Percentiles rank a stretch among this genome's conserved stretches.
phyloP scores from a whole-genome alignment of 2,888 invertebrate genomes.

The Brenthis daphne region DNA sequence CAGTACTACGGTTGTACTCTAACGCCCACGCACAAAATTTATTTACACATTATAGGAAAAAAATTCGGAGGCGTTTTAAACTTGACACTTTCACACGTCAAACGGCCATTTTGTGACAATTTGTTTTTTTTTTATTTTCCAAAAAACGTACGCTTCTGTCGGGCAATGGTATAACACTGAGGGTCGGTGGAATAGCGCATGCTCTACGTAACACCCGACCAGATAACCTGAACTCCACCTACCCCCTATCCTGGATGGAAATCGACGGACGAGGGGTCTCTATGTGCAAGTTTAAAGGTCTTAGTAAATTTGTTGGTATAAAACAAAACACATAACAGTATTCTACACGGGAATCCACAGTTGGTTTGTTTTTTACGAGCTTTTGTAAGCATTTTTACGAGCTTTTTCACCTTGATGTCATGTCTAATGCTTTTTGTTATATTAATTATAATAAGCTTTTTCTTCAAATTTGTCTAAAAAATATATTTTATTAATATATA shows the following conservation, averaged over 20 bases:
- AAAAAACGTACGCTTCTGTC: constrained; percentile 22
- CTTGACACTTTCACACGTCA: constrained; percentile 8
- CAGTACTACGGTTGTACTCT: constrained; percentile 15
- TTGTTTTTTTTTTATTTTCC: background rate
- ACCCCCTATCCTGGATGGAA: constrained; percentile 39
- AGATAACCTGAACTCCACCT: constrained; percentile 48
- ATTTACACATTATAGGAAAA: background rate
- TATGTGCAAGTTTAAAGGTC: constrained; percentile 42
- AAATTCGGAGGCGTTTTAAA: constrained; percentile 24
- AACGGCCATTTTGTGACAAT: constrained; percentile 11
- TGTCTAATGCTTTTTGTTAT: background rate
- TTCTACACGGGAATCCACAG: constrained; percentile 64
- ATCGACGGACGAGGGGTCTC: constrained; percentile 31
- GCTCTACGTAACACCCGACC: constrained; percentile 57
- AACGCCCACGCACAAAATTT: constrained; percentile 45
- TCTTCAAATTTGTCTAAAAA: no score
- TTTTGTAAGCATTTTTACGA: constrained; percentile 30
- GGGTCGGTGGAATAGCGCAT: constrained; percentile 58
- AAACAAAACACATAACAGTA: constrained; percentile 49
- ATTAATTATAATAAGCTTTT: constrained; percentile 3
- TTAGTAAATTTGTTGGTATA: constrained; percentile 44
- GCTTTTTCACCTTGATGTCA: constrained; percentile 23
- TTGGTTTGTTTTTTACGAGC: constrained; percentile 56
- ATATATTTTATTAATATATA: no score
- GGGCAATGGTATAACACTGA: constrained; percentile 40